A percentile compares a stretch with the other conserved stretches of the same genome.
Evolutionary conservation across 2,113 vertebrate species (phyloP).

Genomic region (Muscicapa adusta): DNA sequence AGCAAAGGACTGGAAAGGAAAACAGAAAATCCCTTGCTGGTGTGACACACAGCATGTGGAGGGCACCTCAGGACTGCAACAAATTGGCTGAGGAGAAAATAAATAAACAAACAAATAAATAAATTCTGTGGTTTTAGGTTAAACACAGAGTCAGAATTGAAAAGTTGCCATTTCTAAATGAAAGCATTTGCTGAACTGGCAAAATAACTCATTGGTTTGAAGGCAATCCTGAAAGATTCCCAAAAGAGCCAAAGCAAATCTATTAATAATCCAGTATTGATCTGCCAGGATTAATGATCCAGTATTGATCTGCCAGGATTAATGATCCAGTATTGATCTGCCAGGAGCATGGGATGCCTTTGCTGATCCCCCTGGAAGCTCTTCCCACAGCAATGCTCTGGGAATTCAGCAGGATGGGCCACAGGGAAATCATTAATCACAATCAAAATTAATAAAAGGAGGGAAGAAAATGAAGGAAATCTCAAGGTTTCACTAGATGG

Average conservation of each 20-base stretch:
- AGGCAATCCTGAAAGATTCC: background rate
- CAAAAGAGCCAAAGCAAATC: background rate
- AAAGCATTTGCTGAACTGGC: background rate
- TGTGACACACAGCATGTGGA: background rate
- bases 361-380: background rate
- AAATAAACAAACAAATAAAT: background rate
- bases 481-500: background rate
- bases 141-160: background rate
- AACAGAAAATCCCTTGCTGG: background rate
- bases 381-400: background rate
- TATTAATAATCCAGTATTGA: background rate
- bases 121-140: background rate
- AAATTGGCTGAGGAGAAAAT: background rate
- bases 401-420: background rate
- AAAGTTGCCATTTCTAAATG: background rate
- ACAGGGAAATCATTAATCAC: background rate
- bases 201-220: background rate
- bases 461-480: background rate
- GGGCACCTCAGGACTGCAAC: background rate
- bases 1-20: background rate
- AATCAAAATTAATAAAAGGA: background rate
- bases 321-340: background rate
- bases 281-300: background rate
- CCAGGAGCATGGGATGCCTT: background rate
- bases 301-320: background rate